phyloP scores from a whole-genome alignment of 2,888 invertebrate genomes.

The Lasioglossum lativentre region DNA sequence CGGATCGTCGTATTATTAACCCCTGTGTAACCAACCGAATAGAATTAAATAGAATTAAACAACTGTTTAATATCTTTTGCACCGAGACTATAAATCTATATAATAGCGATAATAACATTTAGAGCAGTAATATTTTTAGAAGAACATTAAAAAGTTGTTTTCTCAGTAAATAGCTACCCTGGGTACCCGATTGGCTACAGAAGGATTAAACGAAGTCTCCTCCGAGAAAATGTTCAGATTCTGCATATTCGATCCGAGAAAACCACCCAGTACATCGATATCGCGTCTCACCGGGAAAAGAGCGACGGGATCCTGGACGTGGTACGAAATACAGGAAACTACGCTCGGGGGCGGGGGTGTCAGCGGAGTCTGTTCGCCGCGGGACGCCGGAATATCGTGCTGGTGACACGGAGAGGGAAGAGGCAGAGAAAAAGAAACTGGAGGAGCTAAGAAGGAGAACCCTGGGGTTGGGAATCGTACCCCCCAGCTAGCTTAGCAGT shows the following conservation, averaged over 20 bases:
- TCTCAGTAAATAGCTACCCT: no score
- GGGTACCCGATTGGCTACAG: no score
- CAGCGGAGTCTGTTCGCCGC: slow-evolving; percentile 29
- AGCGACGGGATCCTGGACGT: slow-evolving; percentile 47
- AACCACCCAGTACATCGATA: slow-evolving; percentile 28
- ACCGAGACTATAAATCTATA: neutral
- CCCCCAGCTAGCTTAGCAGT: slow-evolving; percentile 12
- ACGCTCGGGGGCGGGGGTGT: neutral
- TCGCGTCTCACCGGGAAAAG: slow-evolving; percentile 15
- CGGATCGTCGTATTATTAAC: neutral
- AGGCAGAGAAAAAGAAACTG: slow-evolving; percentile 27
- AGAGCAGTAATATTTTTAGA: no score
- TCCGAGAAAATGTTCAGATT: neutral
- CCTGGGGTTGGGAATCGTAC: slow-evolving; percentile 34
- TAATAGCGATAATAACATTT: no score
- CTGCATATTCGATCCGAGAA: neutral
- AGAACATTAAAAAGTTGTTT: no score
- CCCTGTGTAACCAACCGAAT: neutral
- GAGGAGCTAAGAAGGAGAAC: slow-evolving; percentile 5
- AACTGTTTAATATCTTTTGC: neutral
- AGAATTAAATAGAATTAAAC: neutral
- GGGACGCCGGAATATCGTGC: slow-evolving; percentile 50
- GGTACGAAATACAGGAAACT: slow-evolving; percentile 52
- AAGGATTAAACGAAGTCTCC: neutral
- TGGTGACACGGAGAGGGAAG: neutral